phyloP scores from a whole-genome alignment of 2,888 invertebrate genomes.

The Pardosa pseudoannulata region DNA sequence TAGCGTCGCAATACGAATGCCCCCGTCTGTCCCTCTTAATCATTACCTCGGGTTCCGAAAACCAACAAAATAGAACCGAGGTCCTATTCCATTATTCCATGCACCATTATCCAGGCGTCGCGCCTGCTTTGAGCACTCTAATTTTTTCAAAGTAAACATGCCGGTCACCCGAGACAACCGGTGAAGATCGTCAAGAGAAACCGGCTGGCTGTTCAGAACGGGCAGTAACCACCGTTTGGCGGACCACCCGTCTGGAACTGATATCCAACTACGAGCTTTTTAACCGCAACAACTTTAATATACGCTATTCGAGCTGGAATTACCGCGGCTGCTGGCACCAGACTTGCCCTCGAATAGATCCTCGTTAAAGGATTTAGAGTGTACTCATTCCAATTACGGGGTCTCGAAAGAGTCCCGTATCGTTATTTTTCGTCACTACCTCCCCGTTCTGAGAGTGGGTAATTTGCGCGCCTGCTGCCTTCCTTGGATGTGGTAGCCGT shows the following conservation, averaged over 20 bases:
- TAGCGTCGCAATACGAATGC: conserved; percentile 83
- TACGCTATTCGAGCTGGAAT: too few species aligned
- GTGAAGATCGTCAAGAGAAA: background rate
- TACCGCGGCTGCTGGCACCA: too few species aligned
- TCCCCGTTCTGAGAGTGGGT: conserved; percentile 80
- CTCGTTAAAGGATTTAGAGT: conserved; percentile 82
- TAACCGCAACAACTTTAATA: too few species aligned
- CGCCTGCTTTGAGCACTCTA: conserved; percentile 15
- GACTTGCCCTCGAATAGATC: too few species aligned
- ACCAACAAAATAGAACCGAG: conserved; percentile 44
- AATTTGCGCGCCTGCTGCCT: conserved; percentile 82
- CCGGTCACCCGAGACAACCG: conserved; percentile 40
- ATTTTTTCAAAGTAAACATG: conserved; percentile 27
- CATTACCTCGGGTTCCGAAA: conserved; percentile 48
- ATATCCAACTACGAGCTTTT: too few species aligned
- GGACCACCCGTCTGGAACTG: too few species aligned
- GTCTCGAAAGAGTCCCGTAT: conserved; percentile 78
- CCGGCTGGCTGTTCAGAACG: background rate
- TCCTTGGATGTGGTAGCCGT: conserved; percentile 85
- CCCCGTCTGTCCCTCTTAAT: conserved; percentile 75
- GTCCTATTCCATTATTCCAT: conserved; percentile 20
- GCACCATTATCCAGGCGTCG: conserved; percentile 15
- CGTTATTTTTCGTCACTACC: conserved; percentile 85
- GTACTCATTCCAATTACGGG: conserved; percentile 81
- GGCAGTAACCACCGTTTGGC: background rate